A percentile compares a stretch with the other conserved stretches of the same genome.
phyloP scores from a whole-genome alignment of 2,888 invertebrate species.

The Drosophila nr. fundita region DNA sequence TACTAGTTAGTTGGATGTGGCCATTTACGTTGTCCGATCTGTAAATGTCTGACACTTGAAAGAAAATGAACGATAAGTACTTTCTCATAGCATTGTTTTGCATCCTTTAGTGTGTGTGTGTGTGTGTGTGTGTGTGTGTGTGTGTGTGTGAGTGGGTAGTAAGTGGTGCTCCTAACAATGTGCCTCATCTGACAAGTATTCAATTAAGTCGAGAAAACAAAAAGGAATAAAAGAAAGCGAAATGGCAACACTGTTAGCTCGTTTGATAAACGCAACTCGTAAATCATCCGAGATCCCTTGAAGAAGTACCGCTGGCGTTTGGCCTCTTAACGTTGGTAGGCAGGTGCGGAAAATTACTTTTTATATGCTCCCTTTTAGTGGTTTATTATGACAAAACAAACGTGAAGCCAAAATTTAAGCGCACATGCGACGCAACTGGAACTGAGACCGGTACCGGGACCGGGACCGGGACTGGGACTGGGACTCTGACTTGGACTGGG shows the following conservation, averaged over 20 bases:
- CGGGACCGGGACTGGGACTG: not conserved
- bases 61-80: conserved; percentile 23
- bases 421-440: conserved; percentile 44
- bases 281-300: conserved; percentile 72
- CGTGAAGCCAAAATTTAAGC: conserved; percentile 61
- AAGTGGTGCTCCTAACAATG: conserved; percentile 31
- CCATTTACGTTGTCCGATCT: conserved; percentile 43
- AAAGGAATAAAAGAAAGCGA: conserved; percentile 13
- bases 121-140: not conserved
- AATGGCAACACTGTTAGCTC: conserved; percentile 61
- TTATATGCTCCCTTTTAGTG: conserved; percentile 81
- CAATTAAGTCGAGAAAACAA: conserved; percentile 62
- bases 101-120: conserved; percentile 16
- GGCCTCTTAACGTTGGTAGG: conserved; percentile 60
- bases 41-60: conserved; percentile 20
- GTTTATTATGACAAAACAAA: conserved; percentile 81
- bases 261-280: conserved; percentile 66
- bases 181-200: conserved; percentile 55
- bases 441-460: not conserved
- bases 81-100: conserved; percentile 21
- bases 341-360: conserved; percentile 83
- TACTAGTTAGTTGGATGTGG: conserved; percentile 4
- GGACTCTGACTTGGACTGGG: not conserved
- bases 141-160: conserved; percentile 11
- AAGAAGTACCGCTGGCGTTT: conserved; percentile 74